Conservation (phyloP, 2,113 vertebrate species). For the Passer domesticus region DNA sequence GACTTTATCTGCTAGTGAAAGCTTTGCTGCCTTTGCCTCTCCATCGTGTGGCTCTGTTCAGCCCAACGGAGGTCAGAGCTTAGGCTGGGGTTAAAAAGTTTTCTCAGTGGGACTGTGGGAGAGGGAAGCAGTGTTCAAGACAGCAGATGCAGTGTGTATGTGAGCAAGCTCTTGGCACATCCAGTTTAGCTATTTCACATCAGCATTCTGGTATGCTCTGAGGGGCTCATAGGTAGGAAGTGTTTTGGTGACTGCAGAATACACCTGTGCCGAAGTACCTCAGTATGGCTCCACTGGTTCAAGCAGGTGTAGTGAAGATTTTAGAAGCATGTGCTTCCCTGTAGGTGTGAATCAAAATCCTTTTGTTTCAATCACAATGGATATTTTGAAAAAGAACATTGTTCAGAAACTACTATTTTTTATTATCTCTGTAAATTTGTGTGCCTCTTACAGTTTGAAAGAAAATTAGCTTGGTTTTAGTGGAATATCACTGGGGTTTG, state of each 20-base stretch:
- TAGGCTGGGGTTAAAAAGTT: background rate
- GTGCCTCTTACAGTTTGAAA: background rate
- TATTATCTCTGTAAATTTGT: background rate
- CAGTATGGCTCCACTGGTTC: background rate
- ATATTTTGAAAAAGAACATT: background rate
- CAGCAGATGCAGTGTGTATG: background rate
- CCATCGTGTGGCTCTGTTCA: rapidly evolving
- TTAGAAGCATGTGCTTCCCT: background rate
- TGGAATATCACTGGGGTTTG: background rate
- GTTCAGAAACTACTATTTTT: background rate
- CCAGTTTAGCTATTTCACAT: background rate
- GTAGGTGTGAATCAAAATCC: background rate
- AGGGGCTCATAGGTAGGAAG: background rate
- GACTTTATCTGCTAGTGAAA: background rate
- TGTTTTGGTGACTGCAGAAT: background rate
- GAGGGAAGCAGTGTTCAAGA: background rate
- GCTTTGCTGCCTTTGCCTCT: background rate
- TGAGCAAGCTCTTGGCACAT: background rate
- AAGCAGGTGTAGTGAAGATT: background rate
- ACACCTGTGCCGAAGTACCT: background rate
- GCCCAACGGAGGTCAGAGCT: background rate
- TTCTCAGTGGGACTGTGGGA: background rate
- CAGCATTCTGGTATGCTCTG: rapidly evolving
- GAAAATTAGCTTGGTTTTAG: background rate
- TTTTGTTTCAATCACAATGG: background rate